Evolutionary conservation across 2,888 invertebrate genomes (phyloP), one percentile per base, ranked within the genome.

Genomic region (Ernsta delagoae): DNA sequence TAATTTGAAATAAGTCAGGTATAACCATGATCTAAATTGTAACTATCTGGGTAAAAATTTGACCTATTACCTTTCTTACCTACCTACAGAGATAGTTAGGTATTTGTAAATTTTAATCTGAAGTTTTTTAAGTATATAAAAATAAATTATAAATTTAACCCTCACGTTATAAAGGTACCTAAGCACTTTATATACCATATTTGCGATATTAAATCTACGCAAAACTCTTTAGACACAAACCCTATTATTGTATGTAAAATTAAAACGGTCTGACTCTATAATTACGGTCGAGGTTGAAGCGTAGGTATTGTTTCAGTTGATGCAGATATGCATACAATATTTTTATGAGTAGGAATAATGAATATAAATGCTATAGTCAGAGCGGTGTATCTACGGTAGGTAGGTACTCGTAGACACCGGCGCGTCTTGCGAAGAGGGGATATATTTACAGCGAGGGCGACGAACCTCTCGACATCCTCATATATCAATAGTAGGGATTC

Each of bases 361-460:
- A 68, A 68, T 68, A 68, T 68, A 68, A 68, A 68, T 68, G 68
- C 61, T 45, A 39, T 31, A 36, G 56, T 36, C 54, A 16, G 24
- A 36, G 68, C 57, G 24, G 24, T 24, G 24, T 24, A 24, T 3
- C 24, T 24, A 1, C 24, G 3, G 24, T 24, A 24, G 24, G n/a
- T n/a, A n/a, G n/a, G n/a, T n/a, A n/a, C n/a, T n/a, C n/a, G n/a
- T n/a, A n/a, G n/a, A n/a, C n/a, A n/a, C n/a, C 31, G 65, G 62
- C 50, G 68, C 65, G 71, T 70, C 70, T 68, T 70, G 45, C 61
- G 34, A 62, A 16, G 62, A 31, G 62, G 62, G 62, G 77, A 76
- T 74, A 79, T 79, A 79, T 84, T 84, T 84, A 83, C 81, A 81
- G 75, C 68, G 72, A 73, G 80, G 75, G 76, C 78, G 75, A 75